These are phyloP conservation scores for Ephydatia muelleri DNA, from an alignment of 37 sponge, comb jelly and placozoan genomes.

Conservation along the genomic window DNA sequence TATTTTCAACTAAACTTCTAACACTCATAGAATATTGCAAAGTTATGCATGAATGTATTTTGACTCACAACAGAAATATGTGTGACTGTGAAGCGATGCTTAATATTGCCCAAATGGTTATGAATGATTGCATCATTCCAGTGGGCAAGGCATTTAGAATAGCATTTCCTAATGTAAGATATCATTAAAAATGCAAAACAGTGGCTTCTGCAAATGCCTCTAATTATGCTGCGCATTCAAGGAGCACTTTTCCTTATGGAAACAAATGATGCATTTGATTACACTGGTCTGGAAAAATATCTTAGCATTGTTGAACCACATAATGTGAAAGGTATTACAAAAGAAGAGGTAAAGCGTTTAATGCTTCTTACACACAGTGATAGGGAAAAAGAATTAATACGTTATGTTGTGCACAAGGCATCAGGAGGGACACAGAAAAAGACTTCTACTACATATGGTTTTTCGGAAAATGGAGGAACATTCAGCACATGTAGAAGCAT, in stretches of 20 bases:
- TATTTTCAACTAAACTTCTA: background rate
- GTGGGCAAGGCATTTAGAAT: slow-evolving; percentile 22
- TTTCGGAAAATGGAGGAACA: slow-evolving; percentile 30
- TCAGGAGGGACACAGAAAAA: background rate
- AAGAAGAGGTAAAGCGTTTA: slow-evolving; percentile 6
- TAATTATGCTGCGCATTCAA: slow-evolving; percentile 6
- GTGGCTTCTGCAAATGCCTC: slow-evolving; percentile 16
- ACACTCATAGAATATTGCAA: slow-evolving; percentile 7
- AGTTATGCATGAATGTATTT: background rate
- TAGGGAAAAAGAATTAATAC: slow-evolving; percentile 8
- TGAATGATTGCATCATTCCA: background rate
- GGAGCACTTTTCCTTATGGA: background rate
- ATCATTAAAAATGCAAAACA: slow-evolving; percentile 11
- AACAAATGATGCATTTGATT: background rate
- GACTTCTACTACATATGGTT: slow-evolving; percentile 27
- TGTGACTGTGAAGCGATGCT: slow-evolving; percentile 1
- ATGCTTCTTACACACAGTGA: slow-evolving; percentile 9
- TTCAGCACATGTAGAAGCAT: slow-evolving; percentile 19
- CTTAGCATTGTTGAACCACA: background rate
- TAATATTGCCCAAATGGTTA: background rate
- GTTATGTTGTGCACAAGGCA: slow-evolving; percentile 20
- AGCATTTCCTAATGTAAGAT: slow-evolving; percentile 14
- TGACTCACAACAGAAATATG: background rate
- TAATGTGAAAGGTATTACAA: background rate
- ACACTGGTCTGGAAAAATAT: slow-evolving; percentile 1